These are phyloP conservation scores for Holothuria glaberrima DNA, from an alignment of 35 echinoderm and acorn worm species.

Conservation along the genomic window DNA sequence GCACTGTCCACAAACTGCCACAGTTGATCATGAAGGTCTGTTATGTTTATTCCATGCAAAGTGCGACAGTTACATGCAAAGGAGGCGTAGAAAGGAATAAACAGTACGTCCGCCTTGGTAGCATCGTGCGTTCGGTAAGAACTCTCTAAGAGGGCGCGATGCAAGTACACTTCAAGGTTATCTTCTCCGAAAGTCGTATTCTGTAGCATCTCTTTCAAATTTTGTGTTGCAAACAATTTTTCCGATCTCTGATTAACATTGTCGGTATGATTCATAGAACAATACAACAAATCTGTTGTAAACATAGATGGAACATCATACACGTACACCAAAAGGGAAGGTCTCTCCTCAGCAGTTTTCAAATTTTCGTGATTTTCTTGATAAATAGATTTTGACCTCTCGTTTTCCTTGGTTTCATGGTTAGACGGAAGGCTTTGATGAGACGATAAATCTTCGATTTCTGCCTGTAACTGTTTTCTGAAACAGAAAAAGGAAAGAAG, in stretches of 20 bases:
- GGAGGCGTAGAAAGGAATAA: slow-evolving; percentile 31
- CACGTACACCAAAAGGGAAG: slow-evolving; percentile 27
- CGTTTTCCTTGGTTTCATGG: neutral
- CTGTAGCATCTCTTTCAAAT: neutral
- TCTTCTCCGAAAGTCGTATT: neutral
- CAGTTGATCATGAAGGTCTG: slow-evolving; percentile 17
- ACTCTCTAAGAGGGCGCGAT: slow-evolving; percentile 8
- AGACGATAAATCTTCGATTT: neutral
- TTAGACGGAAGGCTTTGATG: neutral
- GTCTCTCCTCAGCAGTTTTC: neutral
- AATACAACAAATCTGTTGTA: slow-evolving; percentile 24
- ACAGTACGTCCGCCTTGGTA: slow-evolving; percentile 24
- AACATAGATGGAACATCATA: slow-evolving; percentile 36
- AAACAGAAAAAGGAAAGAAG: neutral
- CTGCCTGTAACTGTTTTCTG: slow-evolving; percentile 49
- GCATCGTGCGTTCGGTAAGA: slow-evolving; percentile 7
- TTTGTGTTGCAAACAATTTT: neutral
- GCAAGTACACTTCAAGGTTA: slow-evolving; percentile 25
- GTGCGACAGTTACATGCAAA: slow-evolving; percentile 31
- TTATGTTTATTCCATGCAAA: neutral
- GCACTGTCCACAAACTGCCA: slow-evolving; percentile 28
- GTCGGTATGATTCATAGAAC: slow-evolving; percentile 1
- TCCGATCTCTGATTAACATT: neutral
- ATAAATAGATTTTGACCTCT: neutral
- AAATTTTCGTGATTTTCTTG: neutral